Conservation (phyloP, 1,140 invertebrate species). For the Hirudo medicinalis region DNA sequence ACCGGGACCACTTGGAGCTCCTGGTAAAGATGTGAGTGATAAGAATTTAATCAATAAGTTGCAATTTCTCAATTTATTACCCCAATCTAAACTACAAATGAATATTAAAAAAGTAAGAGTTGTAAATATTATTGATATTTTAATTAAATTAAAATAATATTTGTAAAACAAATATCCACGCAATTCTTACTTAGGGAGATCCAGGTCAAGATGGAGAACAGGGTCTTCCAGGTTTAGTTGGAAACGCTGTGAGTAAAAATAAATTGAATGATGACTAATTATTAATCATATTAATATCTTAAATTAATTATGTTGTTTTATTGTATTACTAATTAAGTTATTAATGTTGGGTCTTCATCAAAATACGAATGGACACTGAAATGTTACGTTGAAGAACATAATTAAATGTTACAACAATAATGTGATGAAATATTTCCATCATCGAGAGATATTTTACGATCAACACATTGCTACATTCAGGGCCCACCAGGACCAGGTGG, state of each 20-base stretch:
- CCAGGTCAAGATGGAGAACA: conserved; percentile 14
- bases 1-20: conserved; percentile 1
- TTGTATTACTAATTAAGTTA: too few species aligned
- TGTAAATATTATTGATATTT: too few species aligned
- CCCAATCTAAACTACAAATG: too few species aligned
- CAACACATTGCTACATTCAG: conserved; percentile 10
- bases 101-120: too few species aligned
- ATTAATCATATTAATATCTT: too few species aligned
- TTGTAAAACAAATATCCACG: neutral
- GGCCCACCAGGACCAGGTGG: conserved; percentile 24
- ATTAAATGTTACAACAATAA: too few species aligned
- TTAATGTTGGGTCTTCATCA: too few species aligned
- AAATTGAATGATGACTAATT: neutral
- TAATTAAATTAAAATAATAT: neutral
- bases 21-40: neutral
- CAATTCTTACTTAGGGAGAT: conserved; percentile 20
- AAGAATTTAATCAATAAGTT: neutral
- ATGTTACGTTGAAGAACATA: too few species aligned
- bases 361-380: too few species aligned
- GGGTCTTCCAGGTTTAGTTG: conserved; percentile 20
- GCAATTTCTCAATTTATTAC: too few species aligned
- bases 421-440: too few species aligned
- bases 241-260: conserved; percentile 20
- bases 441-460: neutral
- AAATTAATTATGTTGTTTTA: too few species aligned